Base-by-base conservation (phyloP, 2,113 vertebrate species). In the Pteruthius melanotis region DNA sequence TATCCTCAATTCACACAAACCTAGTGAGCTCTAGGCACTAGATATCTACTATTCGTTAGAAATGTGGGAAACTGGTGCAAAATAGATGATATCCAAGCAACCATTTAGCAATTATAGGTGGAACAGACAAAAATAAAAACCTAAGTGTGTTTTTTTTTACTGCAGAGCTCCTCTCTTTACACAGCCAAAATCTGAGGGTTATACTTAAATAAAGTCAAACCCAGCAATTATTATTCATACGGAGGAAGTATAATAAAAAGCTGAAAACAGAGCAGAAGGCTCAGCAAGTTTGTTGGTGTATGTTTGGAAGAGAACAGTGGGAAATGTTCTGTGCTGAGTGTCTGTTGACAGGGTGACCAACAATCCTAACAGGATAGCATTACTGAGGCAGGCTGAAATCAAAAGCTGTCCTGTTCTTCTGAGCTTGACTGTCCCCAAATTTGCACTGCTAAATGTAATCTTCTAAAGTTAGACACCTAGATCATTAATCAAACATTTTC, bases 401-500 rank as follows among this genome's bases (percentile, higher is more conserved):
- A 81, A 64, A 89, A 92, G 15, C 23, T 93, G 22, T 81, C 66
- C 42, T 82, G 4, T 72, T 93, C 89, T 68, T 74, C 71, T 68
- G n/a, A 78, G 56, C 39, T 26, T 33, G 17, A 5, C 15, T 95
- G 59, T 83, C 28, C 64, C 33, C 49, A 85, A 0, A 68, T 89
- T 84, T 74, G 56, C 35, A 33, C 37, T 80, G 63, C 63, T 88
- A 74, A 86, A 71, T 57, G 85, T 68, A 66, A 35, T 92, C 28
- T 86, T 86, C 72, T 78, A 75, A 94, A 92, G 60, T 92, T 93
- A 92, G 80, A 71, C 64, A 92, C 79, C 85, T 94, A 88, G 56
- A 88, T 95, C 31, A 4, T 92, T 96, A 92, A 92, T 96, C 92
- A 95, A 52, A 93, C 79, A 52, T 89, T 84, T 90, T 93, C 30